Conservation (phyloP, 1,140 invertebrate genomes). For the Zaprionus gabonicus region DNA sequence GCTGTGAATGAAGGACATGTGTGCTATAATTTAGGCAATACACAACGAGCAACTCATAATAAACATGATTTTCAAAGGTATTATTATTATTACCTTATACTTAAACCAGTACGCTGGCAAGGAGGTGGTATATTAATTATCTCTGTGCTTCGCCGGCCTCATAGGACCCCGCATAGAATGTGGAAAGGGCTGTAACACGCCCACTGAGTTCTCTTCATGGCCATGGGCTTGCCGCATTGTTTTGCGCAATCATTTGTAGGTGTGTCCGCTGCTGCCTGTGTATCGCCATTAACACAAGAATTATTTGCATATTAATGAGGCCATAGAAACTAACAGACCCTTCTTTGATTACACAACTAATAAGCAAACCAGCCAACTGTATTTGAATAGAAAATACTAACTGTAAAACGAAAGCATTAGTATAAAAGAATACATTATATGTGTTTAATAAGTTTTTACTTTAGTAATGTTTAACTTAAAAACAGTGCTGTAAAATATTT, state of each 20-base stretch:
- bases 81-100: constrained; percentile 20
- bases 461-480: no score
- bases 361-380: constrained; percentile 25
- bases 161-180: neutral
- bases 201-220: constrained; percentile 12
- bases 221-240: constrained; percentile 51
- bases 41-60: constrained; percentile 49
- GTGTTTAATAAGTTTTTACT: no score
- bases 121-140: constrained; percentile 40
- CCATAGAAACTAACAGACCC: constrained; percentile 45
- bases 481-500: neutral
- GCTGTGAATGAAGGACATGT: constrained; percentile 44
- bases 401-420: neutral
- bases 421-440: no score
- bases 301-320: constrained; percentile 70
- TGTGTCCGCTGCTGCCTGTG: constrained; percentile 35
- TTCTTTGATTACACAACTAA: constrained; percentile 68
- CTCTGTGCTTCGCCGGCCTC: no score
- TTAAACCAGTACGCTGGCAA: neutral
- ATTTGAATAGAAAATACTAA: neutral
- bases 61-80: constrained; percentile 14
- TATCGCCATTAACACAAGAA: constrained; percentile 53
- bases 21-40: constrained; percentile 50
- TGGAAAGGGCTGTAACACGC: constrained; percentile 14
- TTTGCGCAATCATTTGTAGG: constrained; percentile 35